Conservation (phyloP, 2,113 vertebrate genomes). For the Pseudorasbora parva region DNA sequence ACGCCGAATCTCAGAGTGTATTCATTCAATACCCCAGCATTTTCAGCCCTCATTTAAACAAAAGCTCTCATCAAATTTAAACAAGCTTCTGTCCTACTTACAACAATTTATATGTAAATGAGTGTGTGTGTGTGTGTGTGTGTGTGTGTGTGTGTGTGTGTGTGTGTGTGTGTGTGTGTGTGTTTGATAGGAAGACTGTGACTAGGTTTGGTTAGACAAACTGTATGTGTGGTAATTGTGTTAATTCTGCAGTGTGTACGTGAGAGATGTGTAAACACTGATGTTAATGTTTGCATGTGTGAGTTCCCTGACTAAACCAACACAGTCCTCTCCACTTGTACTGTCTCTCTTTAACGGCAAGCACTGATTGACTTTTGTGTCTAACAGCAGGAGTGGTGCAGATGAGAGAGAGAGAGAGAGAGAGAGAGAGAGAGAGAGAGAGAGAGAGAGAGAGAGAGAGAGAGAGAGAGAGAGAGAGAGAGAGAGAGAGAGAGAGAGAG, state of each 20-base stretch:
- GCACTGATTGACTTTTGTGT: slow-evolving; percentile 37
- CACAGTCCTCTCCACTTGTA: neutral
- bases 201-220: neutral
- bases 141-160: neutral
- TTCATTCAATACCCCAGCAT: slow-evolving; percentile 8
- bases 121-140: slow-evolving; percentile 40
- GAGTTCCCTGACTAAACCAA: slow-evolving; percentile 21
- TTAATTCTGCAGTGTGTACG: slow-evolving; percentile 15
- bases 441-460: neutral
- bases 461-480: neutral
- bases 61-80: slow-evolving; percentile 56
- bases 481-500: neutral
- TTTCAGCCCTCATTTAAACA: slow-evolving; percentile 50
- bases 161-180: neutral
- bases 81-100: slow-evolving; percentile 50
- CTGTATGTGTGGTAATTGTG: slow-evolving; percentile 33
- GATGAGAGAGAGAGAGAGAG: neutral
- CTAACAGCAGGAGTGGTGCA: neutral
- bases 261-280: slow-evolving; percentile 14
- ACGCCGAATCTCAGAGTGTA: slow-evolving; percentile 27
- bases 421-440: neutral
- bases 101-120: slow-evolving; percentile 61
- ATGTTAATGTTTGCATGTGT: slow-evolving; percentile 22
- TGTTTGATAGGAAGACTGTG: neutral
- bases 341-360: slow-evolving; percentile 31